phyloP scores from a whole-genome alignment of 1,140 invertebrate species.

The Meteorus sp. region DNA sequence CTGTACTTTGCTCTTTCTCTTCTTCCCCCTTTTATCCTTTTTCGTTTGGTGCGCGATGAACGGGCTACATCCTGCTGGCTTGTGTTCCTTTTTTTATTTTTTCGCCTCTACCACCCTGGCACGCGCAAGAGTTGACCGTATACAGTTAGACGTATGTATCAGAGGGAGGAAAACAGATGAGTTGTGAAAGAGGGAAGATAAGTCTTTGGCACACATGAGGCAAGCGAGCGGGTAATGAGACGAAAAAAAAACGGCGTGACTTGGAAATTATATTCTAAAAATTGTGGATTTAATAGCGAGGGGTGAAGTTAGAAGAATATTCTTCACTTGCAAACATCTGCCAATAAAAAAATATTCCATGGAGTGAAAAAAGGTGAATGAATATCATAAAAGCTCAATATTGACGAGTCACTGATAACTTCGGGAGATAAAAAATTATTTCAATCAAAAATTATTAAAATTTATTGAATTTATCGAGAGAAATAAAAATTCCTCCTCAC shows the following conservation, averaged over 20 bases:
- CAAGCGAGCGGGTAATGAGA: constrained; percentile 31
- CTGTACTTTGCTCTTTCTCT: too few species aligned
- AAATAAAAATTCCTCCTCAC: too few species aligned
- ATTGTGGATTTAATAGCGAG: too few species aligned
- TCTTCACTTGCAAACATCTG: background rate
- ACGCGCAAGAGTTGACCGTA: constrained; percentile 7
- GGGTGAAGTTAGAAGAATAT: too few species aligned
- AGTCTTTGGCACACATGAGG: constrained; percentile 4
- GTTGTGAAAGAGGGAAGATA: background rate
- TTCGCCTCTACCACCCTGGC: constrained; percentile 30
- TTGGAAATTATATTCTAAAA: constrained; percentile 19
- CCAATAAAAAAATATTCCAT: background rate
- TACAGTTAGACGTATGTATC: background rate
- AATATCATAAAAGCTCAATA: background rate
- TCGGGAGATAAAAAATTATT: too few species aligned
- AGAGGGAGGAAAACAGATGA: background rate
- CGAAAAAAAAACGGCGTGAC: constrained; percentile 30
- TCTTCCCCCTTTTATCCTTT: constrained; percentile 42
- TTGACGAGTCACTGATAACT: background rate
- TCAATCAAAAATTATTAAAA: too few species aligned
- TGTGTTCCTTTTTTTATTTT: constrained; percentile 30
- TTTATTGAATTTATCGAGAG: too few species aligned
- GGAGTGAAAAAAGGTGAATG: background rate
- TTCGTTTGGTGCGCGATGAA: constrained; percentile 37
- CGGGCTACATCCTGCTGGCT: constrained; percentile 39